Percentiles rank a stretch among this genome's conserved stretches.
phyloP scores from a whole-genome alignment of 2,797 vertebrate species.

The Lerista edwardsae region DNA sequence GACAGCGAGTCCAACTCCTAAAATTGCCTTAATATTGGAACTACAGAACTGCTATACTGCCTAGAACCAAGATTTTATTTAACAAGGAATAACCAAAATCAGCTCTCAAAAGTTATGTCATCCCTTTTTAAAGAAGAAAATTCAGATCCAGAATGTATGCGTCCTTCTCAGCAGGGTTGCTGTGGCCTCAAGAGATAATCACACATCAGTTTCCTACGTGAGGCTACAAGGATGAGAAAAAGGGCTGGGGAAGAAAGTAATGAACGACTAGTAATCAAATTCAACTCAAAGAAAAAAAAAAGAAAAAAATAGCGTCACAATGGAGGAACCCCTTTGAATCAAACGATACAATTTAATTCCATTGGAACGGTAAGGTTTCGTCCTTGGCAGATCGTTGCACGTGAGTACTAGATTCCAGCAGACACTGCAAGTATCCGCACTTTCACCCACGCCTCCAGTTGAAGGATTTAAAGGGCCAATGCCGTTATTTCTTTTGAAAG shows the following conservation, averaged over 20 bases:
- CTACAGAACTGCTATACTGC: too few species aligned
- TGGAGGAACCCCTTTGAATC: neutral
- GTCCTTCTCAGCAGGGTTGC: too few species aligned
- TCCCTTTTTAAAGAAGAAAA: neutral
- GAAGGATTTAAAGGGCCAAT: neutral
- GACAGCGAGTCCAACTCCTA: too few species aligned
- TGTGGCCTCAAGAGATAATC: too few species aligned
- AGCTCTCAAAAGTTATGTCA: neutral
- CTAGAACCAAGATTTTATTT: neutral
- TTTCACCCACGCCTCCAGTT: neutral
- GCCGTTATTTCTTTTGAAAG: neutral
- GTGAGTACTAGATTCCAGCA: too few species aligned
- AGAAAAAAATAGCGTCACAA: too few species aligned
- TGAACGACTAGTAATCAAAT: too few species aligned
- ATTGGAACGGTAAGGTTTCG: neutral
- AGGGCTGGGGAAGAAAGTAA: too few species aligned
- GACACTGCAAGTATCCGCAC: too few species aligned
- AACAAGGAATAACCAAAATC: neutral
- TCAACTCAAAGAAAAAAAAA: too few species aligned
- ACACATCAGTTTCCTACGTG: neutral
- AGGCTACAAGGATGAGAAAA: neutral
- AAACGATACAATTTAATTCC: neutral
- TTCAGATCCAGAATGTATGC: neutral
- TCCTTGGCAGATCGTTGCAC: neutral
- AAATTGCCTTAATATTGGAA: neutral